Evolutionary conservation across 2,797 vertebrate genomes (phyloP), one percentile per base, ranked within the genome.

Genomic region (Alcedo quadribrachys): DNA sequence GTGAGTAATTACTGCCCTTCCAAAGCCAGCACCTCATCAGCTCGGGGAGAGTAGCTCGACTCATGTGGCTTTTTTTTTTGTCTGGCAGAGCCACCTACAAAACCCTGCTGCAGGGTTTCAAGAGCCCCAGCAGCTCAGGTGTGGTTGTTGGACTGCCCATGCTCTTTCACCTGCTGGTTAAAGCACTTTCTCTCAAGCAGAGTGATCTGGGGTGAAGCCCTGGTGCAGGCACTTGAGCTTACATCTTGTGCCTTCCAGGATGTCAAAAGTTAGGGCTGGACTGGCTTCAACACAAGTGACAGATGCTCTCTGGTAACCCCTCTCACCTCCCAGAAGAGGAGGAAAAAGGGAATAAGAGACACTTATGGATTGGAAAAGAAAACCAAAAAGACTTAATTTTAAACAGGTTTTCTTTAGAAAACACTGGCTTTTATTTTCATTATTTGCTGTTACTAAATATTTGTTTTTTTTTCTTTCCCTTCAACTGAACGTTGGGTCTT

Each of bases 131-230:
- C 33, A 60, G 24, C 57, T 60, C 33, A 25, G 32, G 57, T 33
- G 42, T 16, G 33, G 51, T 11, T 6, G 8, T 4, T 48, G 33
- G 15, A 53, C 7, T 1, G 6, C 7, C 3, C 11, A 0, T 14
- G 32, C 42, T 19, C 32, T 37, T 11, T 13, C 18, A 3, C 11
- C 25, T 30, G 24, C 15, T 43, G 55, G 25, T 40, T 27, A 43
- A 37, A 58, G 35, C 5, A 8, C 33, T 35, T 68, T 20, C 15
- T 24, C 15, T 24, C 15, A 25, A 13, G 20, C 27, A 15, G 11
- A 28, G n/a, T 16, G 27, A 11, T 61, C 51, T 9, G n/a, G 42
- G 27, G 54, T 61, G 42, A 40, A 61, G 37, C 5, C 28, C 45
- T 12, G 17, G 40, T 24, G n/a, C 13, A 8, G 12, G 43, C 5